These are phyloP conservation scores for Apodemus speciosus DNA, from an alignment of 2,113 vertebrate species.

Conservation along the genomic window DNA sequence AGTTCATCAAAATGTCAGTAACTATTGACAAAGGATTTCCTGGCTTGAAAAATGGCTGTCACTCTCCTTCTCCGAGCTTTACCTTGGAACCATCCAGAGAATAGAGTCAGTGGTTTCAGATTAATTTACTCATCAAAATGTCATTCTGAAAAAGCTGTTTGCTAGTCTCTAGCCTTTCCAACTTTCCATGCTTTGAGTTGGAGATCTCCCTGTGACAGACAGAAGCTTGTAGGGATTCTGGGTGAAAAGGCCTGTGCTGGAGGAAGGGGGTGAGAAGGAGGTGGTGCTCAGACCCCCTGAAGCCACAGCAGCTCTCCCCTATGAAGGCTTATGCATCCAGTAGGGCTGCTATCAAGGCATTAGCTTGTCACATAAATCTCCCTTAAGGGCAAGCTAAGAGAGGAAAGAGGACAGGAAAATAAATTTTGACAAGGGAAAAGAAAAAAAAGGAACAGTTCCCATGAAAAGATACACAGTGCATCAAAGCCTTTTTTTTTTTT, in stretches of 20 bases:
- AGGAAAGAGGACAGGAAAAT: slow-evolving; percentile 37
- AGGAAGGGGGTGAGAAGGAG: not conserved
- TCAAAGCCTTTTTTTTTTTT: not conserved
- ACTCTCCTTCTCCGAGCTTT: slow-evolving; percentile 15
- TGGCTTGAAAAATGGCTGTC: slow-evolving; percentile 48
- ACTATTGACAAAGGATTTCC: slow-evolving; percentile 22
- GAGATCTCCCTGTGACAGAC: not conserved
- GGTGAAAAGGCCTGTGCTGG: not conserved
- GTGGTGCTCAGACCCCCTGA: not conserved
- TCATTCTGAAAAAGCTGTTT: slow-evolving; percentile 58
- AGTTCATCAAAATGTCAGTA: not conserved
- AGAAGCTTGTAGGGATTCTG: not conserved
- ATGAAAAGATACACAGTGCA: not conserved
- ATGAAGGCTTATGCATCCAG: not conserved
- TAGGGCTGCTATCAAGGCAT: not conserved
- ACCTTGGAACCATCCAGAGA: slow-evolving; percentile 43
- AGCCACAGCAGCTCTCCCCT: not conserved
- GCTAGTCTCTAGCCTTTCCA: not conserved
- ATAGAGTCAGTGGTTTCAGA: slow-evolving; percentile 39
- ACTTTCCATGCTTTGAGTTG: not conserved
- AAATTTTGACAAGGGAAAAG: slow-evolving; percentile 17
- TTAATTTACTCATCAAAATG: slow-evolving; percentile 58
- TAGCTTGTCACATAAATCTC: not conserved
- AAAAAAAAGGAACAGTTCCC: not conserved
- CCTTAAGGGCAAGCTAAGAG: not conserved